Conservation (phyloP, 1,140 invertebrate genomes). For the Zaprionus taronus region DNA sequence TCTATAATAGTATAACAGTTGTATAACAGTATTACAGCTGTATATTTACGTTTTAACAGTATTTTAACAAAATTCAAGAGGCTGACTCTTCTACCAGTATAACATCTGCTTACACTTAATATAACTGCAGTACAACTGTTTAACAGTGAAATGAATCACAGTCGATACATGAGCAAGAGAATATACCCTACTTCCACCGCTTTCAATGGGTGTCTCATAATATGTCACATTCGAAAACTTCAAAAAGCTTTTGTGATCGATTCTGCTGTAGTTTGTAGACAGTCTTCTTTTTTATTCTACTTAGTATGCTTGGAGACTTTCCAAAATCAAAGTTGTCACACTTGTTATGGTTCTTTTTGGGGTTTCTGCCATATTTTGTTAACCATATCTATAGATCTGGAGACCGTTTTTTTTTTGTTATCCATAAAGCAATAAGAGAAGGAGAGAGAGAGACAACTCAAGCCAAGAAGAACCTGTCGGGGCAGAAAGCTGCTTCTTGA, state of each 20-base stretch:
- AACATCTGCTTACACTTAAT: not conserved
- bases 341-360: constrained; percentile 18
- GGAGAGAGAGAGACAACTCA: constrained; percentile 23
- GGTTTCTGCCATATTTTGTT: not conserved
- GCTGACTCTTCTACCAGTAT: not conserved
- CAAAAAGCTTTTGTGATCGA: not conserved
- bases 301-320: not conserved
- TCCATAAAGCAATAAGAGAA: constrained; percentile 2
- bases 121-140: not conserved
- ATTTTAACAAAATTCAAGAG: too few species aligned
- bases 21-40: too few species aligned
- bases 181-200: not conserved
- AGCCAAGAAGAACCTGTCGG: constrained; percentile 44
- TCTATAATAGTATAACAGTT: too few species aligned
- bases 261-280: not conserved
- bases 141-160: not conserved
- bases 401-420: constrained; percentile 8
- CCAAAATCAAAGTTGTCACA: constrained; percentile 5
- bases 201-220: not conserved
- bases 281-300: not conserved
- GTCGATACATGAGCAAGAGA: not conserved
- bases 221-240: not conserved
- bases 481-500: constrained; percentile 52
- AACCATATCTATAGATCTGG: constrained; percentile 15
- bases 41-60: too few species aligned